Percentiles rank a stretch among this genome's conserved stretches.
Conservation (phyloP, 1,140 invertebrate species). For the Heliothis subflexa region DNA sequence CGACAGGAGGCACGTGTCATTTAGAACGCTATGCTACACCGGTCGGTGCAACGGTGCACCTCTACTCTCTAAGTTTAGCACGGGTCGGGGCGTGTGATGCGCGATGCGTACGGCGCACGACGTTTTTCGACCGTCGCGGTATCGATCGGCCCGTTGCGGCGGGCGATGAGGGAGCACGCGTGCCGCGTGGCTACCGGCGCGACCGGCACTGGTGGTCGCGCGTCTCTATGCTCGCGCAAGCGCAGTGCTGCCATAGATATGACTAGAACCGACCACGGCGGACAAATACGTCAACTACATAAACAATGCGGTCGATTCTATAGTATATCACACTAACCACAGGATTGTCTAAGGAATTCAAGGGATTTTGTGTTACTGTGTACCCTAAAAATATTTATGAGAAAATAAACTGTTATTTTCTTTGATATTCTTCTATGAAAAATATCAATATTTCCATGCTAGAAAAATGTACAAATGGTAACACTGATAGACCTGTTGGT, state of each 20-base stretch:
- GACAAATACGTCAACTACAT: constrained; percentile 51
- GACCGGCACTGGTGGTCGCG: constrained; percentile 74
- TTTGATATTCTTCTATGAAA: background rate
- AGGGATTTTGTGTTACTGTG: background rate
- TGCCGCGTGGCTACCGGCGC: constrained; percentile 78
- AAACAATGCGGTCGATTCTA: constrained; percentile 36
- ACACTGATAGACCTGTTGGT: too few species aligned
- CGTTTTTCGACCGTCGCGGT: constrained; percentile 59
- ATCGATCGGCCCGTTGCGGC: constrained; percentile 60
- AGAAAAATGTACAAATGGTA: too few species aligned
- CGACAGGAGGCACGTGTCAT: constrained; percentile 53
- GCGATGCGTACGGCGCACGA: constrained; percentile 59
- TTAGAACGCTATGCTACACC: constrained; percentile 55
- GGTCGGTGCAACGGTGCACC: constrained; percentile 66
- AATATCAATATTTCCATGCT: too few species aligned
- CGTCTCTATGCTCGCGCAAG: constrained; percentile 70
- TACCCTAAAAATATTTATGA: too few species aligned
- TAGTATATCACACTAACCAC: constrained; percentile 3
- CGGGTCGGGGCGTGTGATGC: constrained; percentile 51
- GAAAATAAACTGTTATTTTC: background rate
- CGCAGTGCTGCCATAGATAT: constrained; percentile 60
- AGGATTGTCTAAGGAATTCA: background rate
- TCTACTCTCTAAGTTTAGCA: constrained; percentile 66
- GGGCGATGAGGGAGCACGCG: constrained; percentile 63
- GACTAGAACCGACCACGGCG: constrained; percentile 50